Conservation (phyloP, 2,797 vertebrate genomes). For the Merluccius polli region DNA sequence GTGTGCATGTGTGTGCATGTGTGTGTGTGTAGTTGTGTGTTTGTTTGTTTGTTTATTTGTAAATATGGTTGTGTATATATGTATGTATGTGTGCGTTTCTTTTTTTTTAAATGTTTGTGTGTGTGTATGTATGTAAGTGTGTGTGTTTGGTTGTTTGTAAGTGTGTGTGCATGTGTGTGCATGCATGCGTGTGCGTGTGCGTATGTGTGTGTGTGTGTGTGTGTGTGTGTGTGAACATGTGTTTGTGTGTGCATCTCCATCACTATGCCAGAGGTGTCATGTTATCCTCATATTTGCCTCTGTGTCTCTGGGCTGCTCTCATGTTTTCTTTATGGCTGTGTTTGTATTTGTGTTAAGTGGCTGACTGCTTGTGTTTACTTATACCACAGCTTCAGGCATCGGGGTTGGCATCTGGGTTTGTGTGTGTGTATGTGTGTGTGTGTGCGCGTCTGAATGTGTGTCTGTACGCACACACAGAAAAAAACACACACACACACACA, state of each 20-base stretch:
- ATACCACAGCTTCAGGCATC: conserved; percentile 55
- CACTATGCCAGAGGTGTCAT: conserved; percentile 17
- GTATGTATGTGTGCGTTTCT: background rate
- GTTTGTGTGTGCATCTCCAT: conserved; percentile 22
- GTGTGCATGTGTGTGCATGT: background rate
- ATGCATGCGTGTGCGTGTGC: background rate
- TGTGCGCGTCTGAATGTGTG: conserved; percentile 29
- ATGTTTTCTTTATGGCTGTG: conserved; percentile 54
- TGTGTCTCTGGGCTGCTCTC: conserved; percentile 38
- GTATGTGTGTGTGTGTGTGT: conserved; percentile 6
- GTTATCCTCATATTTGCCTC: conserved; percentile 39
- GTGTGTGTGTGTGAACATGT: conserved; percentile 6
- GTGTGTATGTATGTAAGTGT: background rate
- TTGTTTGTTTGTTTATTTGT: conserved; percentile 1
- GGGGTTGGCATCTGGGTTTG: conserved; percentile 66
- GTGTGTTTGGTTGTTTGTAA: conserved; percentile 15
- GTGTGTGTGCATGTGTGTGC: conserved; percentile 52
- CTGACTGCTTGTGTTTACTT: conserved; percentile 63
- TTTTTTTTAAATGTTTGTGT: background rate
- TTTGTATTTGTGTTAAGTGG: conserved; percentile 55
- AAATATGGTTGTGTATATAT: conserved; percentile 13
- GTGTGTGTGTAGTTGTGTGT: conserved; percentile 1
- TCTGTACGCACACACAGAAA: background rate
- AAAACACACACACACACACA: background rate
- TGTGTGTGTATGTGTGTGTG: conserved; percentile 36